Conservation (phyloP, 1,140 invertebrate species). For the Reticulitermes speratus region DNA sequence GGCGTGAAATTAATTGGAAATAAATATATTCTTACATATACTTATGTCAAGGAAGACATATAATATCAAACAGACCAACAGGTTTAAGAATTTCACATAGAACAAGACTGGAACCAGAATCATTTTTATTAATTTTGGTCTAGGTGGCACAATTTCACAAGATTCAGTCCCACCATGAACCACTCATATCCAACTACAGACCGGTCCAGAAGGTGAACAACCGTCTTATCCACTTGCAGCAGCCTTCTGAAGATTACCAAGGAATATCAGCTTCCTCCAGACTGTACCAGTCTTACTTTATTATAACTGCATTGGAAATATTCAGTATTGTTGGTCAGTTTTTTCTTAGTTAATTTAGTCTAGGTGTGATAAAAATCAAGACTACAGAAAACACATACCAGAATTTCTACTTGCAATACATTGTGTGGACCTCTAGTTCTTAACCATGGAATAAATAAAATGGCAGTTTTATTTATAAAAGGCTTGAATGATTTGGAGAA, state of each 20-base stretch:
- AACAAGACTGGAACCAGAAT: too few species aligned
- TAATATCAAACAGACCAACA: too few species aligned
- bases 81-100: too few species aligned
- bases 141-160: slow-evolving; percentile 17
- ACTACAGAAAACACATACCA: not conserved
- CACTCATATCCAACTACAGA: slow-evolving; percentile 10
- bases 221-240: not conserved
- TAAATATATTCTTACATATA: too few species aligned
- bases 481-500: too few species aligned
- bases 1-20: too few species aligned
- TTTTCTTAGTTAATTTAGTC: not conserved
- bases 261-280: not conserved
- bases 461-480: too few species aligned
- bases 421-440: too few species aligned
- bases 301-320: not conserved
- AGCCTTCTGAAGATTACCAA: not conserved
- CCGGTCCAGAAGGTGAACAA: slow-evolving; percentile 3
- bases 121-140: not conserved
- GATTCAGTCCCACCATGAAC: slow-evolving; percentile 9
- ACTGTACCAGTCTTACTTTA: not conserved
- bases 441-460: too few species aligned
- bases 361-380: not conserved
- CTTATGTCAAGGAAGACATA: too few species aligned
- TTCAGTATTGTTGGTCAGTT: not conserved
- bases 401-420: not conserved